Percentiles rank a stretch among this genome's conserved stretches.
Evolutionary conservation across 2,888 invertebrate genomes (phyloP).

Genomic region (Drosophila prolongata): DNA sequence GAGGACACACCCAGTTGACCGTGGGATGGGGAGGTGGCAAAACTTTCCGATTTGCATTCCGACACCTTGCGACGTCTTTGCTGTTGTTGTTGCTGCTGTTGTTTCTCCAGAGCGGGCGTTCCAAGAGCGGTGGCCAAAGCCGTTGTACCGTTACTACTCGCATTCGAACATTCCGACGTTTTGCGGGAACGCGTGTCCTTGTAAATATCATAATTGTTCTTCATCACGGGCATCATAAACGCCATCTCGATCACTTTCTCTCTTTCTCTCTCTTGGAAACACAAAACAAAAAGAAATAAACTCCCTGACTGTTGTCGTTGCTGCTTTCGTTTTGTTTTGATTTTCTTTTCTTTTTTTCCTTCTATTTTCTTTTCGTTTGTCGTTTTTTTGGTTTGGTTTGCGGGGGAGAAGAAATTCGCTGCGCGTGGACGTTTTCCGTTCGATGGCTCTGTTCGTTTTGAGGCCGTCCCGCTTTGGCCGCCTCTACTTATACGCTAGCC

Average conservation of each 20-base stretch:
- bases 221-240: constrained; percentile 97
- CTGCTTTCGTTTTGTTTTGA: constrained; percentile 15
- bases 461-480: constrained; percentile 41
- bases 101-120: constrained; percentile 84
- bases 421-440: constrained; percentile 51
- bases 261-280: constrained; percentile 8
- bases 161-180: constrained; percentile 89
- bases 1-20: constrained; percentile 17
- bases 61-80: constrained; percentile 86
- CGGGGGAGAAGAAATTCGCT: background rate
- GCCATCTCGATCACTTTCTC: constrained; percentile 87
- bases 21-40: constrained; percentile 86
- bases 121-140: constrained; percentile 87
- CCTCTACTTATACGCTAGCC: constrained; percentile 54
- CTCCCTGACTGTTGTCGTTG: background rate
- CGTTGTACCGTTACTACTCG: constrained; percentile 84
- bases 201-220: constrained; percentile 97
- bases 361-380: background rate
- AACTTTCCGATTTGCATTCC: constrained; percentile 85
- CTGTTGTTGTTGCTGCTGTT: constrained; percentile 81
- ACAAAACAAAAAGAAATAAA: constrained; percentile 24
- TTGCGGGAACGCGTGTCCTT: constrained; percentile 90
- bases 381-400: constrained; percentile 16
- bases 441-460: constrained; percentile 77
- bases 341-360: background rate